Evolutionary conservation across 2,888 invertebrate species (phyloP).

Genomic region (Pammene fasciana): DNA sequence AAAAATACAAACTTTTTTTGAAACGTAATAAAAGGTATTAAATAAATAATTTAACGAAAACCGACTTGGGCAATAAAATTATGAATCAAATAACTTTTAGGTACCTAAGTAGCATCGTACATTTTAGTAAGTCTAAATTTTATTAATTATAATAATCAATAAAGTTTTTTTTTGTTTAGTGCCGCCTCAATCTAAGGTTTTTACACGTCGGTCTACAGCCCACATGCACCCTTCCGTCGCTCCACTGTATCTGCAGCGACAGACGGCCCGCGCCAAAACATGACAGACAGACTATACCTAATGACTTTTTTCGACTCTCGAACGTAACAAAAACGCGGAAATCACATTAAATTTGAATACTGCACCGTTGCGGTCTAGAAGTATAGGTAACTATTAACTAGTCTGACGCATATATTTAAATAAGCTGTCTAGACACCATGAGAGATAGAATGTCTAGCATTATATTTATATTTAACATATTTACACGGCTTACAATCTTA

Average conservation of each 20-base stretch:
- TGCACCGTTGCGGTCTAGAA: conserved; percentile 28
- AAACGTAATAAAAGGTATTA: no score
- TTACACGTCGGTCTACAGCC: background rate
- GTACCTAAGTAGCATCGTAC: no score
- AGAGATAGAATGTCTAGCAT: background rate
- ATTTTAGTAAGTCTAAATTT: background rate
- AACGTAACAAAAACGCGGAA: conserved; percentile 32
- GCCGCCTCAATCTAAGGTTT: no score
- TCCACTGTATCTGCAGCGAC: background rate
- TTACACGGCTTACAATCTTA: background rate
- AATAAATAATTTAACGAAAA: no score
- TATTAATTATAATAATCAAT: background rate
- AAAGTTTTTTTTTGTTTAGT: background rate
- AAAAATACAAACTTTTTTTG: no score
- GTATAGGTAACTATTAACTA: conserved; percentile 20
- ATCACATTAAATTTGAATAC: conserved; percentile 24
- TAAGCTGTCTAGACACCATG: background rate
- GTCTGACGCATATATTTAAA: conserved; percentile 10
- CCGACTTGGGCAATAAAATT: no score
- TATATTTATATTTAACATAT: background rate
- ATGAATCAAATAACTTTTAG: no score
- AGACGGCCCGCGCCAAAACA: conserved; percentile 13
- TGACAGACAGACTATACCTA: conserved; percentile 24
- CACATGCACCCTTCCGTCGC: conserved; percentile 6
- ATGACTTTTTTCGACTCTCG: conserved; percentile 5